Evolutionary conservation across 2,888 invertebrate species (phyloP), one percentile per base, ranked within the genome.

Genomic region (Orthosia incerta): DNA sequence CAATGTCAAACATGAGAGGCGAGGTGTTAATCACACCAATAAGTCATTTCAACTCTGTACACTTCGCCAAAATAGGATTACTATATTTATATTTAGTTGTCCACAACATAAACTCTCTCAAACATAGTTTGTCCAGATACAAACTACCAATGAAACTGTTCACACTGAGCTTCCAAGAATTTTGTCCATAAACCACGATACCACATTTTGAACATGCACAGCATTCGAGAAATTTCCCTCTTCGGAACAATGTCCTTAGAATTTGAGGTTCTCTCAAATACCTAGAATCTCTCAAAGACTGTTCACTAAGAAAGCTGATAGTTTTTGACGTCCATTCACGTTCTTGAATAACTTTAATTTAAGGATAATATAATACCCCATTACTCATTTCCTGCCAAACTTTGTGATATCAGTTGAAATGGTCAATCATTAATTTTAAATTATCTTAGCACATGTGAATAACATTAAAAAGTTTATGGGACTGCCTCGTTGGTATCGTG

Each of bases 171-270:
- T 64, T 5, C 26, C 20, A 57, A 53, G 46, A 46, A 51, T 23
- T 4, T 66, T 61, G 46, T 60, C 31, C 20, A 46, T 1, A 78
- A 46, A 39, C 64, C 65, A 23, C 80, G 59, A 57, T 46, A 59
- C 15, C 31, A 51, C 50, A 55, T n/a, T 59, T 12, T 56, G 45
- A 69, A 69, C 62, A 67, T 57, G 23, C 20, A 63, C 45, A 50
- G 55, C 50, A 51, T 60, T 74, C 20, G 18, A 62, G 57, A 66
- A 71, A 74, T 77, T 66, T 74, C 45, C 73, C 62, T 60, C 62
- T 63, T 31, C 15, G 4, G 48, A 70, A 65, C 64, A 59, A 71
- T 74, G 31, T 73, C 20, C 53, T 53, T 20, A 50, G 63, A 45
- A 61, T 57, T 60, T 45, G 63, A 46, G 56, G 23, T 50, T 50